A percentile compares a stretch with the other conserved stretches of the same genome.
phyloP scores from a whole-genome alignment of 2,888 invertebrate genomes.

The Belgica antarctica region DNA sequence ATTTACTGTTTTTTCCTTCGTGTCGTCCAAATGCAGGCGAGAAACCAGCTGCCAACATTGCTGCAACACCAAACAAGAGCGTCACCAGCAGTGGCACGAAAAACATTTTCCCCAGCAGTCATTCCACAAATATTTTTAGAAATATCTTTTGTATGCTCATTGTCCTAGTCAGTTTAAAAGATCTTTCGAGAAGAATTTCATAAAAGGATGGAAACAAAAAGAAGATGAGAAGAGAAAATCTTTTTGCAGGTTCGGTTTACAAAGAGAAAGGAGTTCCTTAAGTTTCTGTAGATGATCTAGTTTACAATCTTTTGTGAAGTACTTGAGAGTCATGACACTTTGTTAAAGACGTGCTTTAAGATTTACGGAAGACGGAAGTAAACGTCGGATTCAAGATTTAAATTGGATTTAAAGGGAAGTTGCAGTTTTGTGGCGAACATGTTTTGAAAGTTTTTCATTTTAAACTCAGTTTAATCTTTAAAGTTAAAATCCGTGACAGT shows the following conservation, averaged over 20 bases:
- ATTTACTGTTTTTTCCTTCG: not conserved
- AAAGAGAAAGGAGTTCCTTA: too few species aligned
- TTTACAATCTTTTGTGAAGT: conserved; percentile 4
- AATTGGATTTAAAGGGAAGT: too few species aligned
- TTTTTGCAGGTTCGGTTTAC: not conserved
- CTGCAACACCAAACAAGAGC: conserved; percentile 43
- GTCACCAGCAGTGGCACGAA: conserved; percentile 35
- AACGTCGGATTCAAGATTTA: too few species aligned
- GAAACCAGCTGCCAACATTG: conserved; percentile 62
- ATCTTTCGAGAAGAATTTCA: conserved; percentile 30
- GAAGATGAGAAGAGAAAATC: not conserved
- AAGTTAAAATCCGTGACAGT: too few species aligned
- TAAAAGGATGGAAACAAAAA: conserved; percentile 28
- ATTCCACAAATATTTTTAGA: conserved; percentile 40
- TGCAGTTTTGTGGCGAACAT: too few species aligned
- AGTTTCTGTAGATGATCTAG: not conserved
- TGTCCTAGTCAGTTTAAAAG: conserved; percentile 41
- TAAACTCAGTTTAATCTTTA: too few species aligned
- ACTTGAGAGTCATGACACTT: too few species aligned
- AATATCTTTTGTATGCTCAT: conserved; percentile 41
- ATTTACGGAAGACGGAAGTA: too few species aligned
- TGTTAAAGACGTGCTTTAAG: not conserved
- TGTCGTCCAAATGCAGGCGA: conserved; percentile 58
- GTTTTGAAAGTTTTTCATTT: too few species aligned
- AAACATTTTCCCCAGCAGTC: conserved; percentile 9